A percentile compares a stretch with the other conserved stretches of the same genome.
phyloP scores from a whole-genome alignment of 2,797 vertebrate species.

The Sebastes flavidus region DNA sequence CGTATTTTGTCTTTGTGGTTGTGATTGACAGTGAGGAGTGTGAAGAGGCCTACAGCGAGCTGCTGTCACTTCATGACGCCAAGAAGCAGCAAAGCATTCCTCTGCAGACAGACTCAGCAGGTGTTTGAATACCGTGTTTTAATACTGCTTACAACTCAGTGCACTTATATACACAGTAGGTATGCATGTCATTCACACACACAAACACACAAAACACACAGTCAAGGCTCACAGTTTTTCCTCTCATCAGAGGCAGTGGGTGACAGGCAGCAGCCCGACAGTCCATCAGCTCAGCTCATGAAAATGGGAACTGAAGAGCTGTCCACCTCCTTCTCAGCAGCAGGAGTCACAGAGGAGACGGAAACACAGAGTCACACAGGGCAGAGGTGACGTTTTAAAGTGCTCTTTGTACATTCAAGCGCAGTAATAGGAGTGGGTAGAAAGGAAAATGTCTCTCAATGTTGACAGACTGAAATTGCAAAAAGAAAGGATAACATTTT shows the following conservation, averaged over 20 bases:
- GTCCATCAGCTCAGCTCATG: slow-evolving; percentile 38
- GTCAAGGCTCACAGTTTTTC: slow-evolving; percentile 24
- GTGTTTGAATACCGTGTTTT: slow-evolving; percentile 55
- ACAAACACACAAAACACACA: slow-evolving; percentile 5
- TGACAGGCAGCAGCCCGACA: slow-evolving; percentile 37
- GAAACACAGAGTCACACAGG: slow-evolving; percentile 25
- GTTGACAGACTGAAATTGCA: not conserved
- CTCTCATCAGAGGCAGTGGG: slow-evolving; percentile 48
- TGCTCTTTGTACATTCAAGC: not conserved
- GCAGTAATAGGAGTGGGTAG: not conserved
- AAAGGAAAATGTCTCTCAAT: not conserved
- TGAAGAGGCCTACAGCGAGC: slow-evolving; percentile 82
- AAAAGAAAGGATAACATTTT: not conserved
- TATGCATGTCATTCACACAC: slow-evolving; percentile 1
- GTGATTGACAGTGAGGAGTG: slow-evolving; percentile 87
- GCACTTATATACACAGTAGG: slow-evolving; percentile 5
- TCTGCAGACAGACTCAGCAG: slow-evolving; percentile 51
- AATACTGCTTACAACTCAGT: not conserved
- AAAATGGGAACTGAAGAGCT: slow-evolving; percentile 64
- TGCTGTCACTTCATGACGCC: slow-evolving; percentile 81
- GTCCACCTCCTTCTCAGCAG: slow-evolving; percentile 75
- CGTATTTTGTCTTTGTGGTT: slow-evolving; percentile 43
- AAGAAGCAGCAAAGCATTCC: slow-evolving; percentile 66
- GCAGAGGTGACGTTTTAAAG: slow-evolving; percentile 62
- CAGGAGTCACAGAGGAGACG: slow-evolving; percentile 64